Conservation (phyloP, 2,888 invertebrate genomes). For the Eupelmus urozonus region DNA sequence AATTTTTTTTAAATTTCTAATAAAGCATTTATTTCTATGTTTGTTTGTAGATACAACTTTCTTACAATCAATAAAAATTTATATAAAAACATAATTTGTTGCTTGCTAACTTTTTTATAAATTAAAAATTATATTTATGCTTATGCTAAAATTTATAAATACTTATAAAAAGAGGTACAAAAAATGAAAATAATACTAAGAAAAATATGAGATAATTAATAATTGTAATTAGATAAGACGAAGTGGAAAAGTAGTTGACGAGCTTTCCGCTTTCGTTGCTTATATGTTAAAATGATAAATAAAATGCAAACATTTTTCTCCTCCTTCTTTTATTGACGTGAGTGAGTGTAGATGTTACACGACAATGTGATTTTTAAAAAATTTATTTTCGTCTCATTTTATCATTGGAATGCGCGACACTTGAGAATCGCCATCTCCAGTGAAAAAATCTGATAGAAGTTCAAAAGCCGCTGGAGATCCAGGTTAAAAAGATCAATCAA, state of each 20-base stretch:
- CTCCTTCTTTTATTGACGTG: constrained; percentile 58
- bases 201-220: not conserved
- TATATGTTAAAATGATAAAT: constrained; percentile 11
- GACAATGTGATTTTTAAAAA: constrained; percentile 56
- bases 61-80: too few species aligned
- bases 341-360: constrained; percentile 57
- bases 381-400: constrained; percentile 53
- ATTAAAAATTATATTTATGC: not conserved
- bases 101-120: too few species aligned
- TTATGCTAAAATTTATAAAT: not conserved
- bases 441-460: constrained; percentile 46
- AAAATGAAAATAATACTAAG: not conserved
- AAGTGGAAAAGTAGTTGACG: too few species aligned
- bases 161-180: not conserved
- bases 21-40: too few species aligned
- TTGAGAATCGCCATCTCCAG: constrained; percentile 40
- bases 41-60: too few species aligned
- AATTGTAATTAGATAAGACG: too few species aligned
- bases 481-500: constrained; percentile 23
- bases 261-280: too few species aligned
- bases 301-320: constrained; percentile 41
- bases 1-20: not conserved
- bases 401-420: constrained; percentile 57
- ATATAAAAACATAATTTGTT: too few species aligned
- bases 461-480: constrained; percentile 18